Conservation (phyloP, 2,113 vertebrate genomes). For the Mesembrinibis cayennensis region DNA sequence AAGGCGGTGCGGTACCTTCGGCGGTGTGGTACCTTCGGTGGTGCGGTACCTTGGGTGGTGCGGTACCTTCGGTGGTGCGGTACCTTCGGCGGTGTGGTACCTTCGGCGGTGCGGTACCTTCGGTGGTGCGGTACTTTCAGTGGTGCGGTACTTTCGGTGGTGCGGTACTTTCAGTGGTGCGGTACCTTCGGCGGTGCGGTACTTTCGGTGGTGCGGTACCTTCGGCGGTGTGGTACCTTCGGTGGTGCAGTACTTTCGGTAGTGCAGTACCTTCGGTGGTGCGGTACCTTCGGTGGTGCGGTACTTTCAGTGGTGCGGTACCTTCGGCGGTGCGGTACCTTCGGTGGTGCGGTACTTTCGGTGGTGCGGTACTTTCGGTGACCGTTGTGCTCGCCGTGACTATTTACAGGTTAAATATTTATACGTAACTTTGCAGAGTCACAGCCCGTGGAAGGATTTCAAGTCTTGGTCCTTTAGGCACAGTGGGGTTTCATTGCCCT, state of each 20-base stretch:
- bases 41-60: fast-evolving
- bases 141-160: fast-evolving
- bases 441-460: neutral
- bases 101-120: too few relatives aligned
- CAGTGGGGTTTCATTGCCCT: neutral
- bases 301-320: fast-evolving
- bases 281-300: too few relatives aligned
- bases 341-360: too few relatives aligned
- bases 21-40: too few relatives aligned
- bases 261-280: fast-evolving
- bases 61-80: too few relatives aligned
- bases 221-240: too few relatives aligned
- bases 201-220: fast-evolving
- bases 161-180: too few relatives aligned
- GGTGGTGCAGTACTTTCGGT: too few relatives aligned
- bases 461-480: neutral
- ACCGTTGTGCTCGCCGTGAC: fast-evolving
- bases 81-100: fast-evolving
- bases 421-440: neutral
- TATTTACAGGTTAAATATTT: neutral
- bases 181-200: too few relatives aligned
- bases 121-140: too few relatives aligned
- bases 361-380: fast-evolving
- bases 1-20: fast-evolving
- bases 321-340: fast-evolving